These are phyloP conservation scores for Bombus sibiricus DNA, from an alignment of 1,140 invertebrate species.

Conservation along the genomic window DNA sequence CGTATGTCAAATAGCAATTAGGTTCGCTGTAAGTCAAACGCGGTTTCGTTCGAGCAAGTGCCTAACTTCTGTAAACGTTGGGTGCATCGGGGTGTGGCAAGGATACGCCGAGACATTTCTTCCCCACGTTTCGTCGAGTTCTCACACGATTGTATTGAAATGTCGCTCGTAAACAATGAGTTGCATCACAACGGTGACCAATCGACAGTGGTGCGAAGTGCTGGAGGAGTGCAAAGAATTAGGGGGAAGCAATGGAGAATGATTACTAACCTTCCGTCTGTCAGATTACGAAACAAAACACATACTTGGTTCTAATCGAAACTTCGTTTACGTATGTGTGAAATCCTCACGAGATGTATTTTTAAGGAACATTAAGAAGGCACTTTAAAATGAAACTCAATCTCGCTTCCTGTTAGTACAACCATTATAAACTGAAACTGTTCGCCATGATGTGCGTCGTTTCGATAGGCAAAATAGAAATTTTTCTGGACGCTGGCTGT, in stretches of 20 bases:
- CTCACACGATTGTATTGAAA: conserved; percentile 77
- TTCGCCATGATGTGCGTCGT: too few species aligned
- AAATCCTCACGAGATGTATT: too few species aligned
- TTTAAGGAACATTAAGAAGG: too few species aligned
- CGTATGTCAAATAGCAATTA: neutral
- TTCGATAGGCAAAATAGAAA: too few species aligned
- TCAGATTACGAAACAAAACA: too few species aligned
- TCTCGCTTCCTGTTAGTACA: too few species aligned
- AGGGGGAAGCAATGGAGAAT: neutral
- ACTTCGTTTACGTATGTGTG: too few species aligned
- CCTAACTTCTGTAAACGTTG: neutral
- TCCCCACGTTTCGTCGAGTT: conserved; percentile 57
- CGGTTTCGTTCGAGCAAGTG: neutral
- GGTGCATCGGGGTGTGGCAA: conserved; percentile 65
- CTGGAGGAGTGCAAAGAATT: conserved; percentile 47
- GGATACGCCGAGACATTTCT: conserved; percentile 71
- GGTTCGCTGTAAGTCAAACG: neutral
- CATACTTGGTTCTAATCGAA: too few species aligned
- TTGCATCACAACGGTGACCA: conserved; percentile 64
- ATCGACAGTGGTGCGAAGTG: conserved; percentile 63
- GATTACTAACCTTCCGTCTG: too few species aligned
- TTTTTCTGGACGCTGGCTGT: too few species aligned
- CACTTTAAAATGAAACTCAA: too few species aligned
- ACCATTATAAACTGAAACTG: too few species aligned
- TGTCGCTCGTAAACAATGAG: conserved; percentile 73